Base-by-base conservation (phyloP, 92 coral and sea anemone genomes). In the Nematostella vectensis region DNA sequence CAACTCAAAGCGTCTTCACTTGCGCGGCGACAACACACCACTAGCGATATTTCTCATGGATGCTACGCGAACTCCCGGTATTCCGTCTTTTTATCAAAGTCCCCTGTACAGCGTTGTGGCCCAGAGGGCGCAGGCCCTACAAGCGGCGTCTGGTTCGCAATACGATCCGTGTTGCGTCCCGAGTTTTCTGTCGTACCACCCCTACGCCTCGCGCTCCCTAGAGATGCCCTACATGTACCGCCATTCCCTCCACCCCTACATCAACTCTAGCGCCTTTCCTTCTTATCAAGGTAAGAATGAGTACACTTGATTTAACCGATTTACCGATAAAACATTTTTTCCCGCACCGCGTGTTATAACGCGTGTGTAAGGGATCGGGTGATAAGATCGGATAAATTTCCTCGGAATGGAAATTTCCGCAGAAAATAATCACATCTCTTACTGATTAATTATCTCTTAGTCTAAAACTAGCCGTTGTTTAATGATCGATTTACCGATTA, bases 151-250 rank as follows among this genome's bases (percentile, higher is more conserved):
- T 30, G 58, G 83, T n/a, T 51, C 70, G 55, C 76, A 76, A 25
- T 78, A 51, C 50, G 95, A 85, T 12, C 28, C 84, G 3, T 85
- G 88, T 38, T 85, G 94, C 51, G 65, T 73, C n/a, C 83, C 94
- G 1, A 73, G 62, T 30, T 70, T 75, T 47, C 18, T 83, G 21
- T 76, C 94, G 1, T 80, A 70, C 19, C 54, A 69, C 25, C 38
- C 66, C 23, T 47, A 75, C 31, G 31, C 43, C 50, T 16, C 80
- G 2, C 55, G 77, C 0, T 59, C 82, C 3, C 77, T 61, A 40
- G 79, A 80, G 12, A 63, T 76, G 4, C 88, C 94, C 1, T 76
- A 68, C 49, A 30, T 80, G 28, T 85, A 85, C 37, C 88, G 68
- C 31, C 82, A 75, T 31, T 26, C 73, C 3, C n/a, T n/a, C n/a